Evolutionary conservation across 1,140 invertebrate species (phyloP).

Genomic region (Cyphomyrmex costatus): DNA sequence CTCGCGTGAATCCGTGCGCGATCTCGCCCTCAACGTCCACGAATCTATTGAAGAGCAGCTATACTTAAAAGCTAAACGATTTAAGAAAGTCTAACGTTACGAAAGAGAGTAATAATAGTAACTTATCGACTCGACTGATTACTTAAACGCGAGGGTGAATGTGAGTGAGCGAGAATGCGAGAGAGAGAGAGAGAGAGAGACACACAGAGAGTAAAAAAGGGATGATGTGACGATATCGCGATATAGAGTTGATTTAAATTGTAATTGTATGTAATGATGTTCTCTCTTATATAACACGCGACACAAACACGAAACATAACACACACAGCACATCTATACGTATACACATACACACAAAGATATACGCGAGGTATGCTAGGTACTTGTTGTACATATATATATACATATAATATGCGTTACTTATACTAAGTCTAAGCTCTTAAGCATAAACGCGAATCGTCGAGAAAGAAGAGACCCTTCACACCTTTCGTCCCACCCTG

Average conservation of each 20-base stretch:
- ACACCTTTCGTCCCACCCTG: constrained; percentile 6
- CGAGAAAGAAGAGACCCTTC: constrained; percentile 44
- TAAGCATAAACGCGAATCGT: constrained; percentile 62
- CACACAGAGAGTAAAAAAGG: no score
- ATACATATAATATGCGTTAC: constrained; percentile 65
- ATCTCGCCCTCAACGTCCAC: constrained; percentile 75
- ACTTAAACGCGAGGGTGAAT: constrained; percentile 59
- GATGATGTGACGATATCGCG: constrained; percentile 53
- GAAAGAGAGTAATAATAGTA: constrained; percentile 60
- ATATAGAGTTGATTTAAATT: constrained; percentile 69
- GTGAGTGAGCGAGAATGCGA: background rate
- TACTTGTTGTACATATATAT: constrained; percentile 51
- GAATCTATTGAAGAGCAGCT: constrained; percentile 69
- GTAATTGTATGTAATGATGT: constrained; percentile 67
- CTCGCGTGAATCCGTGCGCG: constrained; percentile 70
- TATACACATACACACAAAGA: constrained; percentile 35
- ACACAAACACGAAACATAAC: constrained; percentile 31
- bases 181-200: no score
- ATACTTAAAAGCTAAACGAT: constrained; percentile 75
- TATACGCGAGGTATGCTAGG: constrained; percentile 61
- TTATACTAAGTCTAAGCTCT: constrained; percentile 64
- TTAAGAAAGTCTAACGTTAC: constrained; percentile 67
- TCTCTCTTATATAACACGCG: constrained; percentile 37
- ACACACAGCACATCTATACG: constrained; percentile 18
- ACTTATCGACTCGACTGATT: constrained; percentile 75